phyloP scores from a whole-genome alignment of 2,888 invertebrate genomes.

The Spialia ferax region DNA sequence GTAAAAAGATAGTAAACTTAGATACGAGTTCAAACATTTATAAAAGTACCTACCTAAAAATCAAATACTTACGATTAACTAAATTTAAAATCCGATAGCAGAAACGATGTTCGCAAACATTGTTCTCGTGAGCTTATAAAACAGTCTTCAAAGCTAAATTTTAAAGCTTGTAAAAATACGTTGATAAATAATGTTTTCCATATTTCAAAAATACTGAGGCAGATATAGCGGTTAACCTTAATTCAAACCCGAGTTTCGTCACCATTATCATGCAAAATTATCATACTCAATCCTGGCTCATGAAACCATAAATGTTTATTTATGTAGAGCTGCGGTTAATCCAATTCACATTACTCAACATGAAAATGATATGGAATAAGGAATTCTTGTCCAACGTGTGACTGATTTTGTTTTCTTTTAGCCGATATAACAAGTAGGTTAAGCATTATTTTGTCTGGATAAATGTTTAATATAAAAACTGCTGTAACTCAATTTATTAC shows the following conservation, averaged over 20 bases:
- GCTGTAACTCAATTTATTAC: too few relatives aligned
- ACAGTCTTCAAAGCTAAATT: neutral
- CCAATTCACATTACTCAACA: conserved; percentile 55
- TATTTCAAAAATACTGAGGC: conserved; percentile 2
- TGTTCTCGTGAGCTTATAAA: neutral
- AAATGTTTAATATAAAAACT: too few relatives aligned
- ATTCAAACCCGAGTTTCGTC: conserved; percentile 7
- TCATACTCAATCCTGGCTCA: conserved; percentile 43
- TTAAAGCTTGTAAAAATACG: neutral
- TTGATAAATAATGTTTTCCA: neutral
- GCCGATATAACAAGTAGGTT: neutral
- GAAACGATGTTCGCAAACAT: neutral
- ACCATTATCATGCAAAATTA: conserved; percentile 49
- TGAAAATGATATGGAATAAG: conserved; percentile 17
- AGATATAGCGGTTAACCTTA: conserved; percentile 3
- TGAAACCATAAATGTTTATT: conserved; percentile 51
- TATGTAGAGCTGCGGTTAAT: conserved; percentile 56
- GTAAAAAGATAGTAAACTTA: neutral
- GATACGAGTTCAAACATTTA: neutral
- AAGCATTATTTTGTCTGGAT: too few relatives aligned
- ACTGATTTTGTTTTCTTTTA: neutral
- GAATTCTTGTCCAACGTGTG: neutral
- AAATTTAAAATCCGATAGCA: conserved; percentile 1
- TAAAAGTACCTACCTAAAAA: neutral
- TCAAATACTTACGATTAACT: too few relatives aligned